These are phyloP conservation scores for Gobionotothen gibberifrons DNA, from an alignment of 2,797 vertebrate species.

Conservation along the genomic window DNA sequence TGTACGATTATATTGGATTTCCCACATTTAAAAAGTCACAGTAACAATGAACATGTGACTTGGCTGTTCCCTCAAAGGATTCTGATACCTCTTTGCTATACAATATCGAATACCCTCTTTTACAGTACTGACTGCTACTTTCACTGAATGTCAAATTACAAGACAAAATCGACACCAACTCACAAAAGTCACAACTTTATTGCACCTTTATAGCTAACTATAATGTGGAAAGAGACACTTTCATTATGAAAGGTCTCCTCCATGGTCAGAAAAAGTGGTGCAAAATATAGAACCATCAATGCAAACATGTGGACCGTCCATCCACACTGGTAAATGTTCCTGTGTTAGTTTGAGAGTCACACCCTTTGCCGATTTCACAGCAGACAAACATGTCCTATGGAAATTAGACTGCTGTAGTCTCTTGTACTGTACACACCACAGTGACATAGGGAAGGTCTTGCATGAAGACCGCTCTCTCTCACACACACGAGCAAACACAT, in stretches of 20 bases:
- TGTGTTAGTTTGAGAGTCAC: constrained; percentile 57
- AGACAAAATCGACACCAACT: constrained; percentile 20
- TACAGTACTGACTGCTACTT: too few relatives aligned
- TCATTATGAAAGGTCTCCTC: constrained; percentile 80
- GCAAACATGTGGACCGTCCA: constrained; percentile 73
- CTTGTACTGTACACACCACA: constrained; percentile 66
- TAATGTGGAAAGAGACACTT: constrained; percentile 70
- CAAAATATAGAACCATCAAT: constrained; percentile 78
- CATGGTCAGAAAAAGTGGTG: constrained; percentile 81
- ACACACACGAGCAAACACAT: constrained; percentile 67
- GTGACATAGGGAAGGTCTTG: constrained; percentile 62
- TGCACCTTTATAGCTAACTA: constrained; percentile 82
- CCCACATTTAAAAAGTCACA: too few relatives aligned
- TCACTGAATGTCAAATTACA: neutral
- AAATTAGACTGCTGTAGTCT: constrained; percentile 42
- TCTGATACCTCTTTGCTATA: neutral
- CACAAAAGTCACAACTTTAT: constrained; percentile 88
- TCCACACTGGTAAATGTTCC: constrained; percentile 60
- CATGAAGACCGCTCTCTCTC: constrained; percentile 62
- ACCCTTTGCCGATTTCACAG: constrained; percentile 59
- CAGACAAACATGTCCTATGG: constrained; percentile 59
- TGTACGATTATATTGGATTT: neutral
- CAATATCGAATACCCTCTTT: neutral
- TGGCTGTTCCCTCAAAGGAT: neutral
- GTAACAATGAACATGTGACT: neutral